These are phyloP conservation scores for Drymonia ruficornis DNA, from an alignment of 2,888 invertebrate genomes.

Conservation along the genomic window DNA sequence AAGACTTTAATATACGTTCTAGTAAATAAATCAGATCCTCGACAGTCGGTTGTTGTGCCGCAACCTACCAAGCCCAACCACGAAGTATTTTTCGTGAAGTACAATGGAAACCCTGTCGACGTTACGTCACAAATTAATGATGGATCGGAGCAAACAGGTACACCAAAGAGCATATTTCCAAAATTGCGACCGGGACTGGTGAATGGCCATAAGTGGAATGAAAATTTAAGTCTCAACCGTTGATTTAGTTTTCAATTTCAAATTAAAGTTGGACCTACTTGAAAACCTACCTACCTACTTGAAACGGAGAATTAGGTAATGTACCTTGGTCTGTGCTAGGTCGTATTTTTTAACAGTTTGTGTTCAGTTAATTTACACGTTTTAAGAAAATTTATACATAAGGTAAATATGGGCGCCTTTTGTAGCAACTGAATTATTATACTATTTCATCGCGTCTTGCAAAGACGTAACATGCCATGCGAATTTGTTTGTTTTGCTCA, in stretches of 20 bases:
- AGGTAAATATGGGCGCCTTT: too few species aligned
- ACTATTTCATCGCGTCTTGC: too few species aligned
- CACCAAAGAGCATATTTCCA: conserved; percentile 26
- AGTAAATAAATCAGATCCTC: conserved; percentile 88
- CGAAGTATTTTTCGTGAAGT: conserved; percentile 91
- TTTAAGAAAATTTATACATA: too few species aligned
- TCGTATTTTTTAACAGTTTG: too few species aligned
- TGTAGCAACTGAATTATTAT: too few species aligned
- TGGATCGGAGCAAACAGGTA: conserved; percentile 24
- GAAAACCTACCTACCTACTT: too few species aligned
- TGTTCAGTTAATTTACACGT: too few species aligned
- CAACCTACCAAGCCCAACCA: conserved; percentile 75
- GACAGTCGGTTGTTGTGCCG: conserved; percentile 53
- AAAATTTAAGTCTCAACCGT: background rate
- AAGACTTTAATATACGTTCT: conserved; percentile 90
- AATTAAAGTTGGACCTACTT: too few species aligned
- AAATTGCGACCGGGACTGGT: conserved; percentile 37
- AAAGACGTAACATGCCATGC: too few species aligned
- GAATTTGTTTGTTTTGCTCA: too few species aligned
- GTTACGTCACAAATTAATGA: conserved; percentile 32
- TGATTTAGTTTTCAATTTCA: background rate
- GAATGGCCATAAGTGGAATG: conserved; percentile 27
- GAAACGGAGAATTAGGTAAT: too few species aligned
- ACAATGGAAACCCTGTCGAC: conserved; percentile 41
- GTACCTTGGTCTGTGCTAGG: too few species aligned